Evolutionary conservation across 2,113 vertebrate species (phyloP).

Genomic region (Psammodynastes pulverulentus): DNA sequence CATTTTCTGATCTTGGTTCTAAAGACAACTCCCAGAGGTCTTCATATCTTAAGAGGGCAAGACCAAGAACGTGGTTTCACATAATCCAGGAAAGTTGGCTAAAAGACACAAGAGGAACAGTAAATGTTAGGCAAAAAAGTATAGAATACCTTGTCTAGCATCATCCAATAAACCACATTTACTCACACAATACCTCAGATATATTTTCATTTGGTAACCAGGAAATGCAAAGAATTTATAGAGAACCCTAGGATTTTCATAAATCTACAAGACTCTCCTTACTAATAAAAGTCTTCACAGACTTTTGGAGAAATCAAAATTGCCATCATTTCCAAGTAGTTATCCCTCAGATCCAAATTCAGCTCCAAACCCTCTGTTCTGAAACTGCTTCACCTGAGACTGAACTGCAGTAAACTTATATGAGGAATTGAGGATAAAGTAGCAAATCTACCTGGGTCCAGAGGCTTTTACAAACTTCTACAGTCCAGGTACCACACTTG

Average conservation of each 20-base stretch:
- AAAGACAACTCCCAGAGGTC: background rate
- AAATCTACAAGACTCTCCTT: no score
- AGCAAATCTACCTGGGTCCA: background rate
- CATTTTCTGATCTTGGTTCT: constrained; percentile 12
- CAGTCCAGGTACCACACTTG: background rate
- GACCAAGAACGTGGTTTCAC: constrained; percentile 89
- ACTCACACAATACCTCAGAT: background rate
- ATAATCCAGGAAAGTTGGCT: constrained; percentile 85
- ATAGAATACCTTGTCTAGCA: fast-evolving
- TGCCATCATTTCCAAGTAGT: background rate
- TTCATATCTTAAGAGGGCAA: constrained; percentile 74
- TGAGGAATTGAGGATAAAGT: background rate
- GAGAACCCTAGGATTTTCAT: background rate
- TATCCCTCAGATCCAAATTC: background rate
- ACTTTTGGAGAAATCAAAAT: background rate
- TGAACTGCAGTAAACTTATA: background rate
- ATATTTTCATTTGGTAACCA: background rate
- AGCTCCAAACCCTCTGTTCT: no score
- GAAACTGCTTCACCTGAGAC: no score
- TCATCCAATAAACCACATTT: background rate
- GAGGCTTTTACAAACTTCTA: background rate
- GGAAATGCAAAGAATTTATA: background rate
- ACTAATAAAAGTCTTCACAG: no score
- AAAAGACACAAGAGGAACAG: constrained; percentile 36
- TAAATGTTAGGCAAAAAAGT: background rate